Percentiles rank a stretch among this genome's conserved stretches.
phyloP scores from a whole-genome alignment of 2,888 invertebrate genomes.

The Hyppa rectilinea region DNA sequence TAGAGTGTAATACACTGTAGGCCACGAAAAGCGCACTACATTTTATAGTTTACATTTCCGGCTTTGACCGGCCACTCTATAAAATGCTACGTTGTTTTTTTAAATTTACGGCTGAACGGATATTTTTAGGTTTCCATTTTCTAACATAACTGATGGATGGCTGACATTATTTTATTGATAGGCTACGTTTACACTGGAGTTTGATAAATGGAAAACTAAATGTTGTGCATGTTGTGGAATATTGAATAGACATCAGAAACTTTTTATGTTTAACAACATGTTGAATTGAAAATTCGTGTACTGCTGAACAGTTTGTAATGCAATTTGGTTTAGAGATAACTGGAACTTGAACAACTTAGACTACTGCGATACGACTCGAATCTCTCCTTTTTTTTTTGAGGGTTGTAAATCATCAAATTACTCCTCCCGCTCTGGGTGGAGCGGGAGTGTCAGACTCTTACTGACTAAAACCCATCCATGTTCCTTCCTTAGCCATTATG shows the following conservation, averaged over 20 bases:
- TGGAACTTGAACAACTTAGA: too few relatives aligned
- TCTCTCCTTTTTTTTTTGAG: too few relatives aligned
- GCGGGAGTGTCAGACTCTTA: too few relatives aligned
- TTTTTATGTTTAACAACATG: not conserved
- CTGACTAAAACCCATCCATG: too few relatives aligned
- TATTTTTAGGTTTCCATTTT: slow-evolving; percentile 47
- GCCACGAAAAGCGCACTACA: slow-evolving; percentile 19
- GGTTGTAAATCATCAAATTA: too few relatives aligned
- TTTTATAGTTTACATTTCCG: slow-evolving; percentile 22
- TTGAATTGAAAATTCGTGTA: not conserved
- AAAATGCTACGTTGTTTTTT: slow-evolving; percentile 28
- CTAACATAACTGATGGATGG: slow-evolving; percentile 31
- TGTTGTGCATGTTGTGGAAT: not conserved
- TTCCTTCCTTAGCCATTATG: too few relatives aligned
- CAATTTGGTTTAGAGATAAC: too few relatives aligned
- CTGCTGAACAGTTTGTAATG: too few relatives aligned
- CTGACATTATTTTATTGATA: slow-evolving; percentile 38
- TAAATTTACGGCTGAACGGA: not conserved
- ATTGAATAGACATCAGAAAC: slow-evolving; percentile 6
- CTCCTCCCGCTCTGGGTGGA: too few relatives aligned
- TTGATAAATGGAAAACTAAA: slow-evolving; percentile 40
- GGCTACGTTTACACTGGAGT: not conserved
- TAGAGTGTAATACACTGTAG: slow-evolving; percentile 25
- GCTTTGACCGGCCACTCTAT: slow-evolving; percentile 19
- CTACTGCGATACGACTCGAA: too few relatives aligned